Conservation (phyloP, 2,797 vertebrate species). For the Chloroceryle inda region DNA sequence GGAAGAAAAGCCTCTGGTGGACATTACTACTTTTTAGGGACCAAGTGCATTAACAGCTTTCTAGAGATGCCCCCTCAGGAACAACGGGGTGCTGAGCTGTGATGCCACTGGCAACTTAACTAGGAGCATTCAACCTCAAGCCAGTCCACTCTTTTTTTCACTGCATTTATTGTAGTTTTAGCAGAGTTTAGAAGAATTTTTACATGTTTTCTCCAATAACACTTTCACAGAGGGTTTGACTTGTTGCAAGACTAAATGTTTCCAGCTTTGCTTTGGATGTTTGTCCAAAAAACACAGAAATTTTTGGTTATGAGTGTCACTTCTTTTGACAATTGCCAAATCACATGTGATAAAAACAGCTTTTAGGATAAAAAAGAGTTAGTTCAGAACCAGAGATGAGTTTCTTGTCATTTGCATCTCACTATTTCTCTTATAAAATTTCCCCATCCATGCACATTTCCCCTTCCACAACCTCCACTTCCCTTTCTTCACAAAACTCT, state of each 20-base stretch:
- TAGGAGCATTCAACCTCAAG: neutral
- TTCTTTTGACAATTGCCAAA: neutral
- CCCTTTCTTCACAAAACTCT: neutral
- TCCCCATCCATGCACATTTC: neutral
- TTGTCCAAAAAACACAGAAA: neutral
- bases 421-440: neutral
- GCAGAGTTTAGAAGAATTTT: neutral
- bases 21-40: neutral
- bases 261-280: neutral
- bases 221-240: neutral
- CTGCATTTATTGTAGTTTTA: neutral
- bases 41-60: neutral
- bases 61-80: neutral
- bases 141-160: neutral
- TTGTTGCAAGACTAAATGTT: neutral
- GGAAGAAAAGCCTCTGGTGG: neutral
- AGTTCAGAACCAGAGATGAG: neutral
- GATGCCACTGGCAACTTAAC: neutral
- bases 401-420: neutral
- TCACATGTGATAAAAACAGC: neutral
- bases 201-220: neutral
- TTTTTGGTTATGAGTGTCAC: neutral
- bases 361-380: neutral
- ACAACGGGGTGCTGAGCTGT: fast-evolving
- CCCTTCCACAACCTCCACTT: fast-evolving